phyloP scores from a whole-genome alignment of 2,888 invertebrate genomes.

The Cordilura impudica region DNA sequence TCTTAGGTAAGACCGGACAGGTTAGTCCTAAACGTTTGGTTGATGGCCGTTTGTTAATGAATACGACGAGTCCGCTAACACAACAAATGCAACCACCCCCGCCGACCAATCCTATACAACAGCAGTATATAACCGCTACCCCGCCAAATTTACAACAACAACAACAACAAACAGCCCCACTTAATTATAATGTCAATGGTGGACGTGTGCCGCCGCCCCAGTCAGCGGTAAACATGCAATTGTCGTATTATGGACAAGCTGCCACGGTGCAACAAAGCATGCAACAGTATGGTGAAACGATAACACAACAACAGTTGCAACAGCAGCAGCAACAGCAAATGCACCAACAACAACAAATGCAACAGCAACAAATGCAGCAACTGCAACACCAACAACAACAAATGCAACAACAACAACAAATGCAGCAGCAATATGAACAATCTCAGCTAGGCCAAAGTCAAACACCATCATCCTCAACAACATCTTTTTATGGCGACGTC shows the following conservation, averaged over 20 bases:
- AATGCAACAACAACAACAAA: conserved; percentile 60
- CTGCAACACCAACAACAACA: conserved; percentile 60
- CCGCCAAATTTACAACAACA: conserved; percentile 64
- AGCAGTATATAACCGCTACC: conserved; percentile 62
- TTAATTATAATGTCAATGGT: conserved; percentile 67
- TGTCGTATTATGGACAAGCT: conserved; percentile 76
- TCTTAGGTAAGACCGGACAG: conserved; percentile 66
- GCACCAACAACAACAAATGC: conserved; percentile 63
- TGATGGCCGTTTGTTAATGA: conserved; percentile 66
- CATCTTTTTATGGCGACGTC: conserved; percentile 76
- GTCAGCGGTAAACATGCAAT: conserved; percentile 71
- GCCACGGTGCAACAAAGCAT: conserved; percentile 57
- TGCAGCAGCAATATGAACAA: conserved; percentile 63
- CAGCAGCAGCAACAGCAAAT: conserved; percentile 54
- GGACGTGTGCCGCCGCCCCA: conserved; percentile 70
- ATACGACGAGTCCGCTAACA: conserved; percentile 63
- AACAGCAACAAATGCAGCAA: conserved; percentile 41
- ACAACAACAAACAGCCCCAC: conserved; percentile 68
- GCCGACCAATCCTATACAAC: conserved; percentile 60
- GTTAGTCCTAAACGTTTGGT: conserved; percentile 72
- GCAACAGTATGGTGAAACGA: conserved; percentile 56
- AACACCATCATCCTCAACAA: conserved; percentile 62
- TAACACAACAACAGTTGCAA: conserved; percentile 66
- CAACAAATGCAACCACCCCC: conserved; percentile 63
- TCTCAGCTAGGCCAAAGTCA: conserved; percentile 75